Percentiles rank a stretch among this genome's conserved stretches.
Evolutionary conservation across 2,888 invertebrate genomes (phyloP).

Genomic region (Nomada flava): DNA sequence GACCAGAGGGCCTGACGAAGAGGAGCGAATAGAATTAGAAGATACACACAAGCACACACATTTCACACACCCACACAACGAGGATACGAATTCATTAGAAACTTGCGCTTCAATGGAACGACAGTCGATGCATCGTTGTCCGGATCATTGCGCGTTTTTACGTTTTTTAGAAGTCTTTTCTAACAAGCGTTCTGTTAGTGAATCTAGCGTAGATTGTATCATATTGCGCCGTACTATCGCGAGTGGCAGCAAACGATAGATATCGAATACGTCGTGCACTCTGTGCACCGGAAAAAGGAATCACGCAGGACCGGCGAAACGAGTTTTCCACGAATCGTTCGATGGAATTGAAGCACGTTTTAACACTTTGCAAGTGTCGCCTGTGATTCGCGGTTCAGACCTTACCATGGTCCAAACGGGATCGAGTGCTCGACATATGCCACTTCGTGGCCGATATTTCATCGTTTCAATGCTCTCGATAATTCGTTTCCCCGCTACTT

Average conservation of each 20-base stretch:
- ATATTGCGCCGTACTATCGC: slow-evolving; percentile 56
- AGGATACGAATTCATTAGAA: slow-evolving; percentile 46
- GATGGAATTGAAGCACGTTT: slow-evolving; percentile 39
- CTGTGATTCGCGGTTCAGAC: not conserved
- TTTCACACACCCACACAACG: slow-evolving; percentile 13
- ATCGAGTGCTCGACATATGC: slow-evolving; percentile 24
- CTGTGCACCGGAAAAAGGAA: not conserved
- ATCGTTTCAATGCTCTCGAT: slow-evolving; percentile 21
- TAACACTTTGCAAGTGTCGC: not conserved
- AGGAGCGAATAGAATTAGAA: slow-evolving; percentile 31
- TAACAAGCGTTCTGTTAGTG: slow-evolving; percentile 66
- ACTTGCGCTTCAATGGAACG: slow-evolving; percentile 31
- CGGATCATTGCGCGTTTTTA: slow-evolving; percentile 47
- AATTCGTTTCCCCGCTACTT: not conserved
- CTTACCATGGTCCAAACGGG: not conserved
- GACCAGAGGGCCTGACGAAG: slow-evolving; percentile 12
- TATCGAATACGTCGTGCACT: slow-evolving; percentile 48
- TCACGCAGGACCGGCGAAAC: not conserved
- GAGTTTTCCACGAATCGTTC: slow-evolving; percentile 7
- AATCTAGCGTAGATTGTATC: slow-evolving; percentile 67
- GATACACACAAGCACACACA: slow-evolving; percentile 19
- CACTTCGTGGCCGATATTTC: not conserved
- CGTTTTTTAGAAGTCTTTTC: slow-evolving; percentile 64
- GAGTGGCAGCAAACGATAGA: slow-evolving; percentile 5
- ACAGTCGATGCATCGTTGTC: slow-evolving; percentile 46